Evolutionary conservation across 2,888 invertebrate species (phyloP), one percentile per base, ranked within the genome.

Genomic region (Clitarchus hookeri): DNA sequence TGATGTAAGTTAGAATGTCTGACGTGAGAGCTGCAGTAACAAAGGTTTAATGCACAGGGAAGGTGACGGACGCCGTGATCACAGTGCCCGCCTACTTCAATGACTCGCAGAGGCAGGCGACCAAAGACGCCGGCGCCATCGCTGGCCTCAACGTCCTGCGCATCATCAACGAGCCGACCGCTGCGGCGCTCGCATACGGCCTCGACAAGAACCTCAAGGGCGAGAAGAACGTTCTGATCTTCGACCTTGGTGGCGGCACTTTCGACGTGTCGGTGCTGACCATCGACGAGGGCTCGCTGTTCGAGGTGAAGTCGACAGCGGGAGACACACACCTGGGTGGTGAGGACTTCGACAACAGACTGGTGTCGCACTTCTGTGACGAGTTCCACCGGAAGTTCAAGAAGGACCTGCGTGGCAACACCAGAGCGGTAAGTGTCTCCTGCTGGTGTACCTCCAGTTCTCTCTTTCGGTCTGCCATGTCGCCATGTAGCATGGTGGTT

Each of bases 41-140:
- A 16, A 48, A 48, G 48, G 48, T 48, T 8, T 48, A 16, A 48
- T 36, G 36, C 79, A 12, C 82, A 82, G 82, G 82, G 12, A 82
- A 82, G 82, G 82, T 82, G 82, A 82, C 94, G 88, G 96, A 97
- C 91, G 97, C 97, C 88, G 98, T 98, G 25, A 95, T 98, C 90
- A 98, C 97, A 87, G 97, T 97, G 89, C 95, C 98, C 89, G 97
- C 98, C 89, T 97, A 97, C 92, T 97, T 97, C 93, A 97, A 97
- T 91, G 97, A 97, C 92, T 97, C 97, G 9, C 97, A 97, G 91
- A 94, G 97, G 91, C 97, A 97, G 92, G 97, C 97, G 1, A 95
- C 95, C 26, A 95, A 95, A 90, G 95, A 95, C 90, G 95, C 95
- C 83, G 95, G 93, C 16, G 87, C 87, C 83, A 87, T 88, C 90